Evolutionary conservation across 2,113 vertebrate genomes (phyloP), one percentile per base, ranked within the genome.

Genomic region (Panurus biarmicus): DNA sequence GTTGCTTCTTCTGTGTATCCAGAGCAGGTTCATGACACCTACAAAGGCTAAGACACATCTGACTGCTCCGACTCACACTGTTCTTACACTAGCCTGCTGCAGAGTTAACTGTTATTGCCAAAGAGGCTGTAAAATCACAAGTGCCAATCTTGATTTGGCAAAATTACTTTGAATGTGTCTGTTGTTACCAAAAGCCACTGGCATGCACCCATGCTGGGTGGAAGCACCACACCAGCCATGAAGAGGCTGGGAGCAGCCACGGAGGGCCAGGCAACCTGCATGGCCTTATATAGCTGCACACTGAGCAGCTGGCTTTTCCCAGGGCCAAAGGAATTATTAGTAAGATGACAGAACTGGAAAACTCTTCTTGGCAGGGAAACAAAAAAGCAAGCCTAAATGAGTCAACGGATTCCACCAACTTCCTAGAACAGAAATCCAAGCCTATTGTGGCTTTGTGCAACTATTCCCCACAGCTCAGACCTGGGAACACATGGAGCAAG

Each of bases 331-430:
- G 42, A 95, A 96, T 96, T 96, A 94, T 93, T 95, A 94, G 96
- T 44, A 96, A 86, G 81, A 94, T 96, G 96, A 96, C 86, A 91
- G 90, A 88, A 77, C 84, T 95, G 81, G 92, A 96, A 96, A 97
- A 95, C 73, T 86, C 69, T 91, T 70, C 71, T 87, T 95, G 94
- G 95, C 95, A 96, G 69, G 69, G 76, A 94, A 91, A 69, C 91
- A 90, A 93, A 93, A 70, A 93, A 76, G 72, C 72, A 95, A 94
- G 85, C 71, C 56, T 80, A 93, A 95, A 69, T 85, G 86, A 96
- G 94, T 94, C 92, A 92, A 92, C 3, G 1, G 77, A 96, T 93
- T 87, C 74, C 48, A 89, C 28, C 14, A 42, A 75, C 69, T 96
- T 97, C 94, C 92, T 95, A 92, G 92, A 95, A 93, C 69, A 91